A percentile compares a stretch with the other conserved stretches of the same genome.
Conservation (phyloP, 2,888 invertebrate species). For the Orchesella flavescens region DNA sequence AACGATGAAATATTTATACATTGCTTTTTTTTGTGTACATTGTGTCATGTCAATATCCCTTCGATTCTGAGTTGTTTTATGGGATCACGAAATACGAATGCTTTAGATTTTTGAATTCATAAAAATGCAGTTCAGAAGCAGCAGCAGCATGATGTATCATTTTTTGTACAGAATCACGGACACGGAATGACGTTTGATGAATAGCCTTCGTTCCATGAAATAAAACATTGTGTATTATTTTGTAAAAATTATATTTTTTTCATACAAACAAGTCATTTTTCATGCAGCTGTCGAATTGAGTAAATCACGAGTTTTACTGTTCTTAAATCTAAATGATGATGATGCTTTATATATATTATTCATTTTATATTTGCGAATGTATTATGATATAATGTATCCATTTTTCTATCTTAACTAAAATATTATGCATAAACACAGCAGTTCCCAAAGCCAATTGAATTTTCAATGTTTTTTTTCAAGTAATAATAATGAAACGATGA, state of each 20-base stretch:
- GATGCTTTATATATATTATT: too few species aligned
- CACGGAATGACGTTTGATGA: conserved; percentile 1
- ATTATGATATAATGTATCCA: background rate
- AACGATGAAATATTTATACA: background rate
- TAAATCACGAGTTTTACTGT: background rate
- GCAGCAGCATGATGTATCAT: background rate
- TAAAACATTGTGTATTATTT: conserved; percentile 3
- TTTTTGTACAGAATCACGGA: conserved; percentile 20
- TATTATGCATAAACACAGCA: background rate
- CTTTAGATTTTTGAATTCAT: too few species aligned
- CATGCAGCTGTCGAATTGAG: background rate
- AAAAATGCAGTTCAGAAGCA: too few species aligned
- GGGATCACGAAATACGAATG: too few species aligned
- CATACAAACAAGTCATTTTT: background rate
- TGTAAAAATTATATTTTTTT: background rate
- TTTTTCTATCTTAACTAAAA: conserved; percentile 6
- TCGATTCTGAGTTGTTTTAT: background rate
- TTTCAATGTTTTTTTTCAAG: background rate
- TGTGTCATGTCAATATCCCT: background rate
- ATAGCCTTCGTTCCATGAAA: background rate
- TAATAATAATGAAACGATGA: background rate
- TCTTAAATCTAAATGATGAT: too few species aligned
- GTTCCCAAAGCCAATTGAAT: conserved; percentile 7
- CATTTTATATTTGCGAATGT: too few species aligned
- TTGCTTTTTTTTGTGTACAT: background rate